These are phyloP conservation scores for Malurus elegans DNA, from an alignment of 2,113 vertebrate genomes.

Conservation along the genomic window DNA sequence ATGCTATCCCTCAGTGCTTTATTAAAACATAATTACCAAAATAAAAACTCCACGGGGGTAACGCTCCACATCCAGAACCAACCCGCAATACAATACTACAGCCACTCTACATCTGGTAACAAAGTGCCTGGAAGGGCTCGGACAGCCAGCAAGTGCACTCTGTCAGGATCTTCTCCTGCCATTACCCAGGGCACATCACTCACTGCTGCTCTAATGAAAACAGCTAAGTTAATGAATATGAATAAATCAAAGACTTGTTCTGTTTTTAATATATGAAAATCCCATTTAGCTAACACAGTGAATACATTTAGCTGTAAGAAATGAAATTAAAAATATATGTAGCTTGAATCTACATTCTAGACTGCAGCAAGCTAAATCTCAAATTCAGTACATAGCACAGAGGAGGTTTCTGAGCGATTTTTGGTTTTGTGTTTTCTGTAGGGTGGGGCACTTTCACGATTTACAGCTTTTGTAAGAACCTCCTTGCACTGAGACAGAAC, in stretches of 20 bases:
- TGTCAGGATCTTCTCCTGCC: background rate
- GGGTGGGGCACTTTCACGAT: background rate
- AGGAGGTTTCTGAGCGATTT: slow-evolving; percentile 23
- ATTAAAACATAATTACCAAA: background rate
- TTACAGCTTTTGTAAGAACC: background rate
- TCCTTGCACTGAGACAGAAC: background rate
- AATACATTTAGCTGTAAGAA: background rate
- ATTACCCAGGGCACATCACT: background rate
- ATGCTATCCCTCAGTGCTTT: background rate
- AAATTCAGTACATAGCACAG: slow-evolving; percentile 66
- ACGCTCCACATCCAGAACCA: background rate
- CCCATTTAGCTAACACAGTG: background rate
- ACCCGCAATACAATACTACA: background rate
- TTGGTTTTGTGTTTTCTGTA: slow-evolving; percentile 6
- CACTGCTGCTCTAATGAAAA: background rate
- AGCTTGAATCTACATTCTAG: background rate
- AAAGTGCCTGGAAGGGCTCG: background rate
- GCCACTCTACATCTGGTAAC: background rate
- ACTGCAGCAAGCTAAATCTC: background rate
- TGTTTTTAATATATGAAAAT: background rate
- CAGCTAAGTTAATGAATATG: background rate
- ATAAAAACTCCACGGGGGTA: fast-evolving
- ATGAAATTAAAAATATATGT: background rate
- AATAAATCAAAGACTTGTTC: background rate
- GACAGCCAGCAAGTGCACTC: background rate